A percentile compares a stretch with the other conserved stretches of the same genome.
Conservation (phyloP, 2,888 invertebrate species). For the Euclidia mi region DNA sequence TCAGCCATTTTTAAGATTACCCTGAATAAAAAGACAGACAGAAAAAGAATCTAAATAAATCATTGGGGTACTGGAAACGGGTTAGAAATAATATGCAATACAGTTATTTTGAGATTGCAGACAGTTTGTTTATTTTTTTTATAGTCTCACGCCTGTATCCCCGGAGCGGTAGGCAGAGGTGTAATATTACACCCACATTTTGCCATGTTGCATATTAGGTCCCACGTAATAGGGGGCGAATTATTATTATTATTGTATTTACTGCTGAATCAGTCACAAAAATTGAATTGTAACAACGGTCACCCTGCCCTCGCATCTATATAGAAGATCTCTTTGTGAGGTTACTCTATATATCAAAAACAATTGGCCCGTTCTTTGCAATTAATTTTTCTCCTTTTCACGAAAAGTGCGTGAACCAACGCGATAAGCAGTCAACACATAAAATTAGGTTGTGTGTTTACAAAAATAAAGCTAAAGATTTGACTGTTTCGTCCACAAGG, state of each 20-base stretch:
- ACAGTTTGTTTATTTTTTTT: too few species aligned
- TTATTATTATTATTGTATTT: constrained; percentile 45
- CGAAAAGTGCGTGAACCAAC: constrained; percentile 27
- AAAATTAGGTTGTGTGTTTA: constrained; percentile 47
- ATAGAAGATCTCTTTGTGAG: constrained; percentile 56
- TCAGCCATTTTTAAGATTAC: too few species aligned
- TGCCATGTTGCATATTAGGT: too few species aligned
- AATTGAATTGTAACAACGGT: constrained; percentile 44
- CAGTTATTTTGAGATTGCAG: too few species aligned
- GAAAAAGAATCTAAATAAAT: too few species aligned
- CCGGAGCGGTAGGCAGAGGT: too few species aligned
- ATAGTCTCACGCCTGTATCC: too few species aligned
- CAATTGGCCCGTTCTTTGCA: constrained; percentile 50
- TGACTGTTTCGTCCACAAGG: background rate
- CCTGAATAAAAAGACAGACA: too few species aligned
- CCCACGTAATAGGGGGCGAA: too few species aligned
- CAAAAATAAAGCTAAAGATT: constrained; percentile 40
- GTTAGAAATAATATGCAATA: too few species aligned
- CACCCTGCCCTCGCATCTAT: constrained; percentile 51
- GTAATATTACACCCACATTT: too few species aligned
- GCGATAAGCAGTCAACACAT: constrained; percentile 48
- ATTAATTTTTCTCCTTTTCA: constrained; percentile 33
- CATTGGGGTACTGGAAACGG: too few species aligned
- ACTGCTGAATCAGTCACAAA: constrained; percentile 50
- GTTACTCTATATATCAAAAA: constrained; percentile 52